A percentile compares a stretch with the other conserved stretches of the same genome.
Conservation (phyloP, 2,113 vertebrate genomes). For the Vombatus ursinus region DNA sequence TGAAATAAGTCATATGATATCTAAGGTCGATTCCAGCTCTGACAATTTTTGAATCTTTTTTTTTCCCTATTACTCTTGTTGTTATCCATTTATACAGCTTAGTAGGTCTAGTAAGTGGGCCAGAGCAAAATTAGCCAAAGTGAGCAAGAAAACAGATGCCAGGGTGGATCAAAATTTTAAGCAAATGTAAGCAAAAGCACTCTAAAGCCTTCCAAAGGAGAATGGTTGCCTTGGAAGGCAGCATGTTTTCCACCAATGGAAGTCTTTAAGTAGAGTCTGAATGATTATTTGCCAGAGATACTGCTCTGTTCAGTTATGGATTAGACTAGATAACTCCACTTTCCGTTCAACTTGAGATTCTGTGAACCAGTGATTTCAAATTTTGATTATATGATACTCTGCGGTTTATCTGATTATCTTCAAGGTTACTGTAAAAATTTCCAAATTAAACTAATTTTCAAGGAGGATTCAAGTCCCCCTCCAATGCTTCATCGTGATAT, state of each 20-base stretch:
- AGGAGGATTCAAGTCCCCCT: not conserved
- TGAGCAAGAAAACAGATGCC: not conserved
- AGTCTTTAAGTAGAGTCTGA: not conserved
- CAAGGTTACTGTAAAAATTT: slow-evolving; percentile 29
- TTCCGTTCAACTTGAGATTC: not conserved
- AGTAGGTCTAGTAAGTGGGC: not conserved
- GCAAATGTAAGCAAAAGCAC: not conserved
- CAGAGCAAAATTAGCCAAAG: not conserved
- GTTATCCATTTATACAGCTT: not conserved
- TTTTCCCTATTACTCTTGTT: not conserved
- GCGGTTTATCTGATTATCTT: not conserved
- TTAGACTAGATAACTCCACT: not conserved
- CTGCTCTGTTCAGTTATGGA: not conserved
- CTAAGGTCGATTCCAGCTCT: not conserved
- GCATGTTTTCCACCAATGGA: not conserved
- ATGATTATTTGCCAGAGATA: not conserved
- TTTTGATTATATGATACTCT: not conserved
- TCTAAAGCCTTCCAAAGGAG: not conserved
- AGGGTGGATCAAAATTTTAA: not conserved
- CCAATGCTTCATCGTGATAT: not conserved
- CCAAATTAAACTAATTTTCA: slow-evolving; percentile 43
- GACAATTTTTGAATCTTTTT: not conserved
- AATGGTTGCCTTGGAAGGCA: not conserved
- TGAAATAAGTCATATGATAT: not conserved
- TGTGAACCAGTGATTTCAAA: not conserved